Base-by-base conservation (phyloP, 2,113 vertebrate species). In the Hippoglossus stenolepis region DNA sequence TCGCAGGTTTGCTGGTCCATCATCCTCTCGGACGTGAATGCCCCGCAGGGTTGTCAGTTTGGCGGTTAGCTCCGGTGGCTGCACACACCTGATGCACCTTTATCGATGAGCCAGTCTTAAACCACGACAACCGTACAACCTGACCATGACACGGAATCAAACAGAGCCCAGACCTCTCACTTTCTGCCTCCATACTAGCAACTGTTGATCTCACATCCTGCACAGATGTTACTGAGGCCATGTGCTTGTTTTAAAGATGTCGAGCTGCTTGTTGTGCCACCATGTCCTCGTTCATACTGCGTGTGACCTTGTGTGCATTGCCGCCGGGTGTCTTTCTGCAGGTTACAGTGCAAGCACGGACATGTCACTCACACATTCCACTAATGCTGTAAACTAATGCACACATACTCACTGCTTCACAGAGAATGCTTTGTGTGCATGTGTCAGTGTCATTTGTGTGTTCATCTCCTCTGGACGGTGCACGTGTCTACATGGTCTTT, bases 311-410 rank as follows among this genome's bases (percentile, higher is more conserved):
- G 53, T 60, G 51, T 57, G 63, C 38, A 21, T 28, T n/a, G 70
- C 74, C 21, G 21, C 57, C 0, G 69, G 77, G 65, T 67, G 58
- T 69, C 58, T 84, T 43, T 76, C 79, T 74, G 79, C 70, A 83
- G 83, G 85, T 83, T 86, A 75, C 82, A 81, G 69, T 75, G 73
- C 89, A 79, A 74, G 90, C 62, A 45, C 26, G 13, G 71, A 62
- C 91, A 79, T 65, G 88, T 70, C 78, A 54, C 73, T 82, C 63
- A 77, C 14, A 69, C 81, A 89, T 90, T 88, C 85, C 86, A 73
- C 21, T 9, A 11, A 78, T 61, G 18, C 59, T 24, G 1, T 38
- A 24, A 43, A 75, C 15, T 61, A 21, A 45, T 24, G 57, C 13
- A 64, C 28, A 47, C 60, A 23, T 56, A 58, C 13, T 57, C 35